phyloP scores from a whole-genome alignment of 2,113 vertebrate species.

The Oreochromis niloticus region DNA sequence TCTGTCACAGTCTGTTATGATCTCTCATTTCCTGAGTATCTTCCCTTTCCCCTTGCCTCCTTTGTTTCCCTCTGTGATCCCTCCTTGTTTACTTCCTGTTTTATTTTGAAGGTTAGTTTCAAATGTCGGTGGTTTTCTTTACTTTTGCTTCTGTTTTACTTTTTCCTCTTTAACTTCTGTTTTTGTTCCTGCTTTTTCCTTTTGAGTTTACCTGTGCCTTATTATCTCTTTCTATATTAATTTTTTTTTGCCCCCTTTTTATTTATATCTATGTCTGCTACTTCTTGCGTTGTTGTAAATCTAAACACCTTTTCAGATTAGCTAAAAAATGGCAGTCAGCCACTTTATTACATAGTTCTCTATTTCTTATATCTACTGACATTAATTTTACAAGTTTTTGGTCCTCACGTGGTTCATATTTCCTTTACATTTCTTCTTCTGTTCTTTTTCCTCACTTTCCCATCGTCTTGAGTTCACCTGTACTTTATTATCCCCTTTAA shows the following conservation, averaged over 20 bases:
- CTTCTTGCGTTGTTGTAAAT: neutral
- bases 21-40: neutral
- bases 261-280: neutral
- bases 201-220: neutral
- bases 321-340: neutral
- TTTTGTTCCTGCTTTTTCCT: neutral
- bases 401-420: neutral
- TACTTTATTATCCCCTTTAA: neutral
- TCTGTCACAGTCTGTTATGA: neutral
- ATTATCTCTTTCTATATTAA: neutral
- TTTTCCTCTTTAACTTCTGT: neutral
- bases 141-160: neutral
- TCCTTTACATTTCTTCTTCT: neutral
- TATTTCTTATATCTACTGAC: neutral
- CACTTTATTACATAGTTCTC: neutral
- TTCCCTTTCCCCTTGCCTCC: neutral
- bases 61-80: neutral
- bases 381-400: neutral
- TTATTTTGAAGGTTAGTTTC: neutral
- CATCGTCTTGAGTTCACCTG: neutral
- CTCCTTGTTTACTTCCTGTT: neutral
- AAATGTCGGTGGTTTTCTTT: neutral
- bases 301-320: neutral
- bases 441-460: neutral
- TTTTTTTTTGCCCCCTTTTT: neutral